Percentiles rank a stretch among this genome's conserved stretches.
Evolutionary conservation across 2,113 vertebrate species (phyloP).

Genomic region (Australoheros scitulus): DNA sequence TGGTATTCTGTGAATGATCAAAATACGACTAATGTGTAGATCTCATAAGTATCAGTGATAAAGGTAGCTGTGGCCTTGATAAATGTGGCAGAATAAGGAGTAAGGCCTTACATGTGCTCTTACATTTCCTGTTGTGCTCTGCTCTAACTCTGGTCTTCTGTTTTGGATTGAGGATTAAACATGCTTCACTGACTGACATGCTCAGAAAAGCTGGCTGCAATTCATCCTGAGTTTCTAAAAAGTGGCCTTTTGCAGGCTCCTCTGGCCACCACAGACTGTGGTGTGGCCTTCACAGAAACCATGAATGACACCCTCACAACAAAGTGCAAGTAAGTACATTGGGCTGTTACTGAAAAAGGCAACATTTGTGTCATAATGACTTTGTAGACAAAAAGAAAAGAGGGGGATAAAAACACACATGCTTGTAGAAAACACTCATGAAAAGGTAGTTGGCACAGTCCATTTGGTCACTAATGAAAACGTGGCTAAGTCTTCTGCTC

Average conservation of each 20-base stretch:
- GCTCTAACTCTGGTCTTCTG: background rate
- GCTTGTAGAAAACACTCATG: conserved; percentile 72
- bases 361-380: conserved; percentile 64
- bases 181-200: background rate
- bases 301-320: conserved; percentile 30
- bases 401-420: conserved; percentile 54
- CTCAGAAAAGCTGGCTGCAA: conserved; percentile 58
- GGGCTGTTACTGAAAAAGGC: conserved; percentile 72
- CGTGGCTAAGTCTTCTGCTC: conserved; percentile 70
- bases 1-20: background rate
- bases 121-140: conserved; percentile 43
- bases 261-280: conserved; percentile 25
- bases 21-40: no score
- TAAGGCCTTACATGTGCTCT: conserved; percentile 47
- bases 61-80: background rate
- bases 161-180: background rate
- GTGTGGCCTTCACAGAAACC: conserved; percentile 61
- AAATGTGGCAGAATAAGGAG: background rate
- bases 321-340: conserved; percentile 75
- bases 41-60: background rate
- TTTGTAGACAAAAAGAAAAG: conserved; percentile 19
- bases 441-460: conserved; percentile 82
- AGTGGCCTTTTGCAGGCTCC: conserved; percentile 34
- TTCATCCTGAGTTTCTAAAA: conserved; percentile 1
- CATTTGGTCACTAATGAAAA: conserved; percentile 82